Evolutionary conservation across 2,888 invertebrate genomes (phyloP).

Genomic region (Athalia cordata): DNA sequence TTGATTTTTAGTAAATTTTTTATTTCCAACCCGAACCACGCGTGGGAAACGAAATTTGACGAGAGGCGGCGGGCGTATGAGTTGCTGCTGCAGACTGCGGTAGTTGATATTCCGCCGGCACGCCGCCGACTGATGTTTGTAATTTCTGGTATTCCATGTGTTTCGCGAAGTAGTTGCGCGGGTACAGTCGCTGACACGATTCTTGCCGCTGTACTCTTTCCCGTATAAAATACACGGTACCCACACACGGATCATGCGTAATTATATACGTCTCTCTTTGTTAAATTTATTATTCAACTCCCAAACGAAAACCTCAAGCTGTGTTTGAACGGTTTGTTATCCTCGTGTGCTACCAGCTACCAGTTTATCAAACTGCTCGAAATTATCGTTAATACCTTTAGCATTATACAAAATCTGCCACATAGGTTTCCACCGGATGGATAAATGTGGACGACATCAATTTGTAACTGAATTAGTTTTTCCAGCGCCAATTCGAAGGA

Average conservation of each 20-base stretch:
- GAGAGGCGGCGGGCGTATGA: not conserved
- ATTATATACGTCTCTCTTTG: not conserved
- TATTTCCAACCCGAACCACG: not conserved
- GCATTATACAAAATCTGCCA: too few relatives aligned
- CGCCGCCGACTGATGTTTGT: constrained; percentile 21
- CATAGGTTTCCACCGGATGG: too few relatives aligned
- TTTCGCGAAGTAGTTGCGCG: constrained; percentile 12
- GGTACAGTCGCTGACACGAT: constrained; percentile 7
- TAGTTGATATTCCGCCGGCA: constrained; percentile 29
- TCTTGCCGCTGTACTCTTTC: not conserved
- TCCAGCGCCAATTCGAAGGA: too few relatives aligned
- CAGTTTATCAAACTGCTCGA: not conserved
- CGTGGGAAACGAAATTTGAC: constrained; percentile 18
- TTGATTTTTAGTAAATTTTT: not conserved
- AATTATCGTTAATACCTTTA: not conserved
- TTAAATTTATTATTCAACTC: not conserved
- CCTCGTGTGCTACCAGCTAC: constrained; percentile 13
- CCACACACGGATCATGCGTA: not conserved
- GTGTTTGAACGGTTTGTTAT: not conserved
- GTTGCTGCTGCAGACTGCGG: not conserved
- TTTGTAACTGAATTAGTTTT: too few relatives aligned
- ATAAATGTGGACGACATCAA: too few relatives aligned
- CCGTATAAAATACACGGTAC: too few relatives aligned
- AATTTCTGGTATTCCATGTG: constrained; percentile 39
- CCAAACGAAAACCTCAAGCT: not conserved